Percentiles rank a stretch among this genome's conserved stretches.
Evolutionary conservation across 1,140 invertebrate genomes (phyloP).

Genomic region (Lepidurus apus): DNA sequence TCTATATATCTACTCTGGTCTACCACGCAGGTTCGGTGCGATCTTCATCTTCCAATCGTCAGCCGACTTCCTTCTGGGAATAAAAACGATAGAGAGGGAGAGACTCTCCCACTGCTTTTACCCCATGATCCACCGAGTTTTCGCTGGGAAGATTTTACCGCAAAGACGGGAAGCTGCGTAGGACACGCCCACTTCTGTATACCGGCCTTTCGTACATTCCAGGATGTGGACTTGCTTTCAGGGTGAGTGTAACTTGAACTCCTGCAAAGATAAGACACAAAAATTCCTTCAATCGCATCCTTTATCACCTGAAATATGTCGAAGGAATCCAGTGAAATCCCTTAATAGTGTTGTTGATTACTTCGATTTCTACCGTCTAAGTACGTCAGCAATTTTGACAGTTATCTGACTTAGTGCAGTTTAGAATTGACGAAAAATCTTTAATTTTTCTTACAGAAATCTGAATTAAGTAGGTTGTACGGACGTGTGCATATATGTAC

Average conservation of each 20-base stretch:
- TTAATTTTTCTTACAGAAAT: too few species aligned
- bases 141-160: background rate
- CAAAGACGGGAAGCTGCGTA: background rate
- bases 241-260: background rate
- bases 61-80: background rate
- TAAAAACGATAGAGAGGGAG: background rate
- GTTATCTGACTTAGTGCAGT: too few species aligned
- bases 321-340: too few species aligned
- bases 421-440: too few species aligned
- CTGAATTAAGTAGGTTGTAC: too few species aligned
- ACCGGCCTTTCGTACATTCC: background rate
- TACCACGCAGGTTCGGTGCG: background rate
- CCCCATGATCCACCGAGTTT: background rate
- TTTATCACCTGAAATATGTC: background rate
- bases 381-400: too few species aligned
- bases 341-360: too few species aligned
- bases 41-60: conserved; percentile 9
- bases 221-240: background rate
- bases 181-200: background rate
- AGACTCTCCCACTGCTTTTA: background rate
- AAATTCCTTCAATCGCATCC: background rate
- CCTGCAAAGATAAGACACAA: background rate
- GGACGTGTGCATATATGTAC: too few species aligned
- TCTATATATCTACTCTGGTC: background rate
- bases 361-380: too few species aligned